A percentile compares a stretch with the other conserved stretches of the same genome.
Conservation (phyloP, 2,797 vertebrate species). For the Novumbra hubbsi region DNA sequence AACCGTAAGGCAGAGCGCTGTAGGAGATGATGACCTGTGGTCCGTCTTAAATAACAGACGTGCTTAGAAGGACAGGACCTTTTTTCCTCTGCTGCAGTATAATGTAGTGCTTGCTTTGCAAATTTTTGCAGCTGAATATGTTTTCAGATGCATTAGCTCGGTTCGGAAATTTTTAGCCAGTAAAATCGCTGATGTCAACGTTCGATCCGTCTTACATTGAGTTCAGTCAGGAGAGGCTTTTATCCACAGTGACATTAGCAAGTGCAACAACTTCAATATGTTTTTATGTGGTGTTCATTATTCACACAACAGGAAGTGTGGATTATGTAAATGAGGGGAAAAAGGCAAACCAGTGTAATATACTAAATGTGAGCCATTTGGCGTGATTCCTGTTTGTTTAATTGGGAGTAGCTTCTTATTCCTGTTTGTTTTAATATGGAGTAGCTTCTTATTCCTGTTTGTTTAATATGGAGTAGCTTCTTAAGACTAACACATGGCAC, state of each 20-base stretch:
- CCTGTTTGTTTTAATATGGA: neutral
- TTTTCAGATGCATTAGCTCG: neutral
- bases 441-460: neutral
- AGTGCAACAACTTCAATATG: too few relatives aligned
- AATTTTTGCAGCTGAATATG: neutral
- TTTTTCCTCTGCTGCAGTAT: neutral
- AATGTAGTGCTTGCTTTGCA: neutral
- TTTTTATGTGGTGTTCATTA: neutral
- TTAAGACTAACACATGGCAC: neutral
- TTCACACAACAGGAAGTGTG: neutral
- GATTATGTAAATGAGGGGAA: neutral
- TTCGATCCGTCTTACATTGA: neutral
- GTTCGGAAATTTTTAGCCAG: neutral
- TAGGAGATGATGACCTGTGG: neutral
- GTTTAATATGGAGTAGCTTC: neutral
- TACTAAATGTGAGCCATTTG: neutral
- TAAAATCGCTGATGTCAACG: neutral
- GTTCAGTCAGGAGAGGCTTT: neutral
- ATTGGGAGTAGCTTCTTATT: neutral
- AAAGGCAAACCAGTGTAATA: neutral
- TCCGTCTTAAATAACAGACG: neutral
- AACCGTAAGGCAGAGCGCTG: conserved; percentile 78
- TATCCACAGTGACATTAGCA: too few relatives aligned
- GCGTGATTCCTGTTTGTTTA: neutral
- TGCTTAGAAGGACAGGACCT: neutral